Evolutionary conservation across 2,888 invertebrate genomes (phyloP).

Genomic region (Philereme vetulata): DNA sequence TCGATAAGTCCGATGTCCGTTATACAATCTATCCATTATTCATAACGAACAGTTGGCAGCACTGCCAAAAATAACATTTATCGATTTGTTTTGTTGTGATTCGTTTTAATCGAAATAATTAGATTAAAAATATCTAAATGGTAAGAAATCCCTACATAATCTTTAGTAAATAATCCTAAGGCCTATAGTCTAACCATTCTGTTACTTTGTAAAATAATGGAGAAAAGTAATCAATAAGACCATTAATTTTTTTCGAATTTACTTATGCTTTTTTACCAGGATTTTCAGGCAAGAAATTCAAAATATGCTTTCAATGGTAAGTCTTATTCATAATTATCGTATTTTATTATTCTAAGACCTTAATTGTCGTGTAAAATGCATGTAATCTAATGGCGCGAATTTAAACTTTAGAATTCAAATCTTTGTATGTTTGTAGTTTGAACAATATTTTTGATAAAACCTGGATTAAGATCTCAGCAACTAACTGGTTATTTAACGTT

Average conservation of each 20-base stretch:
- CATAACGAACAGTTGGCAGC: no score
- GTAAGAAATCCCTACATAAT: constrained; percentile 13
- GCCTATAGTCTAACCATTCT: background rate
- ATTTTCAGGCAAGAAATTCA: constrained; percentile 21
- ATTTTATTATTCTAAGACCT: background rate
- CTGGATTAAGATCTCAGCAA: no score
- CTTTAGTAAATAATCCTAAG: background rate
- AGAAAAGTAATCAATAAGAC: constrained; percentile 4
- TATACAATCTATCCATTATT: no score
- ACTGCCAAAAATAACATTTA: no score
- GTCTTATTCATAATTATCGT: constrained; percentile 10
- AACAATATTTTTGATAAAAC: no score
- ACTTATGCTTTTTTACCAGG: constrained; percentile 13
- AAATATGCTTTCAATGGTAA: constrained; percentile 24
- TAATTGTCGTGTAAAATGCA: no score
- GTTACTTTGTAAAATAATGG: background rate
- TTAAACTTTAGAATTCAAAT: no score
- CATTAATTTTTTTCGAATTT: constrained; percentile 4
- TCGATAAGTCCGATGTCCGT: no score
- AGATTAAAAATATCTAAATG: constrained; percentile 15
- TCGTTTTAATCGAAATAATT: background rate
- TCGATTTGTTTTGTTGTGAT: constrained; percentile 23
- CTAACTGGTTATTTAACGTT: no score
- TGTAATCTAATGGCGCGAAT: no score
- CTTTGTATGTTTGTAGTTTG: no score